These are phyloP conservation scores for Copidosoma floridanum DNA, from an alignment of 1,140 invertebrate species.

Conservation along the genomic window DNA sequence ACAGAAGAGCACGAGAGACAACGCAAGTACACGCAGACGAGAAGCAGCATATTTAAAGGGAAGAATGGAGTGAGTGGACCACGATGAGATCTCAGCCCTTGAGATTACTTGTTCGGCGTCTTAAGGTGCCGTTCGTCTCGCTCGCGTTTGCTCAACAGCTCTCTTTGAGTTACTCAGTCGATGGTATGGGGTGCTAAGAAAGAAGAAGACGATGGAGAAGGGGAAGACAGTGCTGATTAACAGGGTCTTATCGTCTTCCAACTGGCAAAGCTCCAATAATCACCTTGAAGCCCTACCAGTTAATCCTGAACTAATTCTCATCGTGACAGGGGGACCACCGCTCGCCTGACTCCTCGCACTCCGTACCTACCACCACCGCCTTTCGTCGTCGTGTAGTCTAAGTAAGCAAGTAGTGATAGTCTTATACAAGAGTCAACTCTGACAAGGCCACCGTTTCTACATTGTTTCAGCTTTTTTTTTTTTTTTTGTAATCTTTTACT, in stretches of 20 bases:
- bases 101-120: slow-evolving; percentile 3
- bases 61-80: background rate
- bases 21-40: background rate
- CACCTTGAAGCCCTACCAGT: slow-evolving; percentile 47
- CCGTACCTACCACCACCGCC: slow-evolving; percentile 21
- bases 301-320: slow-evolving; percentile 50
- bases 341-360: slow-evolving; percentile 31
- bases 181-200: background rate
- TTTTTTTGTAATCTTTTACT: too few species aligned
- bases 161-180: too few species aligned
- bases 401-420: too few species aligned
- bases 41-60: too few species aligned
- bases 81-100: background rate
- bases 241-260: slow-evolving; percentile 48
- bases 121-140: too few species aligned
- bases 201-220: slow-evolving; percentile 13
- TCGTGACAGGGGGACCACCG: slow-evolving; percentile 40
- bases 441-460: slow-evolving; percentile 4
- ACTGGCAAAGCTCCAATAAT: slow-evolving; percentile 51
- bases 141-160: slow-evolving; percentile 1
- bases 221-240: slow-evolving; percentile 42
- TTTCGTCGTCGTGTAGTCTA: background rate
- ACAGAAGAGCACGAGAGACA: background rate
- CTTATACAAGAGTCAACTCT: too few species aligned
- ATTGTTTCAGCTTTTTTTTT: background rate